Evolutionary conservation across 2,888 invertebrate genomes (phyloP), one percentile per base, ranked within the genome.

Genomic region (Apodemia duryi): DNA sequence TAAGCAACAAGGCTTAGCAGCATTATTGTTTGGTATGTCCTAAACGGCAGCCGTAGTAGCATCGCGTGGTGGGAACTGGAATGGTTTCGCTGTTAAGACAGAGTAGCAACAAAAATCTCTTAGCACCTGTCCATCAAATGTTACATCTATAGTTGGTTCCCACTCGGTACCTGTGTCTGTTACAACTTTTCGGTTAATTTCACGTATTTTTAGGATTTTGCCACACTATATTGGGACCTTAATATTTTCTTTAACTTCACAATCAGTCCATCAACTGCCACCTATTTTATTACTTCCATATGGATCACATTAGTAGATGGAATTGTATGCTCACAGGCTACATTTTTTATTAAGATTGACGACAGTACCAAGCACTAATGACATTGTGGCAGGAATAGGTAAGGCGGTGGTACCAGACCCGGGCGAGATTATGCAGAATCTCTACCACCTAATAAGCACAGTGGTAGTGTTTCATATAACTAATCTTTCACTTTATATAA

Each of bases 21-120:
- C 74, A 74, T 13, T 71, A 69, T 0, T 61, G 29, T 62, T 70
- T 69, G 2, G 67, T 64, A 41, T 74, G 73, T 2, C 73, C 73
- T 64, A 68, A 75, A 0, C 69, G 61, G 46, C 72, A 73, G 60
- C 74, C 74, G 6, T 67, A 69, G 0, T 54, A n/a, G 32, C 72
- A 72, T 29, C 69, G 69, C 2, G 72, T 71, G 1, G 70, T 71
- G 0, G 73, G 71, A 5, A 68, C 51, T 13, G 35, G 9, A 71
- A 69, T n/a, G 49, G 43, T 21, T 71, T 69, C 0, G 72, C 69
- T 7, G 65, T 61, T 0, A 71, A 13, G 1, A 66, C 61, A 0
- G 57, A 63, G 13, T 68, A 62, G 28, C 32, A 72, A 28, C 51
- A 65, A 52, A 43, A 72, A n/a, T 71, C 29, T 5, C 61, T 10